These are phyloP conservation scores for Leptinotarsa peninsularis DNA, from an alignment of 2,888 invertebrate genomes.

Conservation along the genomic window DNA sequence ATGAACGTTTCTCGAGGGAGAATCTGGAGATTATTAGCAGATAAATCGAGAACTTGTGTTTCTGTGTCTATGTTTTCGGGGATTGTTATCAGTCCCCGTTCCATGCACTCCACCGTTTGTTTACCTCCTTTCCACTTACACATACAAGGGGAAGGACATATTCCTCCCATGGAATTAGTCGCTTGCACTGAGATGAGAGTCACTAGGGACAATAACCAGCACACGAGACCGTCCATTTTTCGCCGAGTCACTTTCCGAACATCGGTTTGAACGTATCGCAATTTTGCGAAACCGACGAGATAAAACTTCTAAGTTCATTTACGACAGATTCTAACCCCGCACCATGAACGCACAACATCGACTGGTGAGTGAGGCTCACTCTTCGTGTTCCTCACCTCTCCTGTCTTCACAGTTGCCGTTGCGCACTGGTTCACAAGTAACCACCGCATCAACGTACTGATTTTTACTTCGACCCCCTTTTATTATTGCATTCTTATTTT, in stretches of 20 bases:
- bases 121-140: constrained; percentile 97
- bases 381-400: constrained; percentile 65
- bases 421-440: constrained; percentile 66
- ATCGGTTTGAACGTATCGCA: constrained; percentile 2
- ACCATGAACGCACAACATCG: constrained; percentile 63
- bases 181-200: constrained; percentile 30
- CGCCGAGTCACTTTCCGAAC: background rate
- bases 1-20: constrained; percentile 86
- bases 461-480: constrained; percentile 59
- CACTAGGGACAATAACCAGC: constrained; percentile 32
- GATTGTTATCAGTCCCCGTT: constrained; percentile 84
- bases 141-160: constrained; percentile 82
- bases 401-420: constrained; percentile 58
- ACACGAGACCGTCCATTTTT: background rate
- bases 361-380: constrained; percentile 64
- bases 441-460: constrained; percentile 65
- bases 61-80: constrained; percentile 88
- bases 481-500: constrained; percentile 52
- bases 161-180: constrained; percentile 66
- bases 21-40: constrained; percentile 87
- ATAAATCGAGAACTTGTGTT: constrained; percentile 91
- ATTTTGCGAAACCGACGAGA: constrained; percentile 64
- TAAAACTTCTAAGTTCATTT: constrained; percentile 32
- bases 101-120: constrained; percentile 91
- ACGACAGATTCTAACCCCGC: background rate